Evolutionary conservation across 2,888 invertebrate species (phyloP), one percentile per base, ranked within the genome.

Genomic region (Temnothorax rugatulus): DNA sequence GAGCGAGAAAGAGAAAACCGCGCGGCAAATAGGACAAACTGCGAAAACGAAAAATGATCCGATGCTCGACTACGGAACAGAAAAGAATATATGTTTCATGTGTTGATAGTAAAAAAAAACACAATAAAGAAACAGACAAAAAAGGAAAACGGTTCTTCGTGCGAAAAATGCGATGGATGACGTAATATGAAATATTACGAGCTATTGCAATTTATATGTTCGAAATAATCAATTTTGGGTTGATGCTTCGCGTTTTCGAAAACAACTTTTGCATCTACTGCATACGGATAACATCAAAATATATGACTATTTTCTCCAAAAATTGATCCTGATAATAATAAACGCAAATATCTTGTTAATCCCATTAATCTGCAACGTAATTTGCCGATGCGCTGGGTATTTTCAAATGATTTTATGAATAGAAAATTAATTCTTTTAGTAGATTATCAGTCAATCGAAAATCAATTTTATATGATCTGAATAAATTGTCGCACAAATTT

Each of bases 41-140:
- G 75, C 61, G 75, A 29, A 41, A 66, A 41, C 68, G 68, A 68
- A 34, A 69, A 69, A 54, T 77, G 69, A 77, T 68, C 44, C 52
- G 29, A 25, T 57, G 44, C 29, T 59, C 34, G n/a, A 61, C n/a
- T 13, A 9, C 18, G 44, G 21, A 68, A 8, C 34, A 15, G 25
- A 34, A 25, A 52, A n/a, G 54, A 76, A 68, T 21, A 44, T 25
- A 34, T 57, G 41, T 57, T 41, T 69, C 41, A 44, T 29, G 29
- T 34, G 44, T 69, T 54, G 29, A 68, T 77, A 18, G 38, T 50
- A 11, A 21, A 47, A 57, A n/a, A 59, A 47, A 47, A 47, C 41
- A 74, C 44, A 50, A 8, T 54, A 52, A 38, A 18, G 41, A 18
- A 38, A 15, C 34, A 15, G 18, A 41, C 25, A 25, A 57, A 34